phyloP scores from a whole-genome alignment of 2,113 vertebrate species.

The Plotosus lineatus region DNA sequence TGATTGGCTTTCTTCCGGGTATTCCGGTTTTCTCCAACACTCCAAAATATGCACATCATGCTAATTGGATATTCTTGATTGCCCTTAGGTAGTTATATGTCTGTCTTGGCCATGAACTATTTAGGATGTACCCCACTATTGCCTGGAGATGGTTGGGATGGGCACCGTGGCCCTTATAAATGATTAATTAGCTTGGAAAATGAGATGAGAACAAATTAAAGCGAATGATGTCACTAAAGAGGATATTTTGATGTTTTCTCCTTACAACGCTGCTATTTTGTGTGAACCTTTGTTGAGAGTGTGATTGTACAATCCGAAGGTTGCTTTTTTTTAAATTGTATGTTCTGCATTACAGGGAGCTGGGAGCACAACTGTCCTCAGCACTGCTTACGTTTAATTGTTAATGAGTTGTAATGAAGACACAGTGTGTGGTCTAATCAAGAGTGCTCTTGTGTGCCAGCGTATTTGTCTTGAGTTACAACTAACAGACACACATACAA shows the following conservation, averaged over 20 bases:
- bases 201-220: too few relatives aligned
- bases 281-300: background rate
- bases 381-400: constrained; percentile 71
- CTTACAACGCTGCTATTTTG: background rate
- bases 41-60: too few relatives aligned
- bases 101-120: too few relatives aligned
- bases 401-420: constrained; percentile 74
- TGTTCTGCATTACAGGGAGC: background rate
- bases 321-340: background rate
- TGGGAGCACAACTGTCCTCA: constrained; percentile 56
- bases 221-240: background rate
- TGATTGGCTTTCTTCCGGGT: too few relatives aligned
- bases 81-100: too few relatives aligned
- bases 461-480: constrained; percentile 63
- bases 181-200: too few relatives aligned
- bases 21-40: too few relatives aligned
- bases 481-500: constrained; percentile 2
- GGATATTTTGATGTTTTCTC: background rate
- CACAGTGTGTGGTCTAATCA: constrained; percentile 70
- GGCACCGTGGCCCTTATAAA: too few relatives aligned
- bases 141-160: too few relatives aligned
- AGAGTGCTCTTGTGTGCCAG: constrained; percentile 64
- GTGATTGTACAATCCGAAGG: background rate
- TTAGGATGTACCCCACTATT: too few relatives aligned
- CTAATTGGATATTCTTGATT: too few relatives aligned